Evolutionary conservation across 2,113 vertebrate species (phyloP).

Genomic region (Cyprinodon brontotheroides): DNA sequence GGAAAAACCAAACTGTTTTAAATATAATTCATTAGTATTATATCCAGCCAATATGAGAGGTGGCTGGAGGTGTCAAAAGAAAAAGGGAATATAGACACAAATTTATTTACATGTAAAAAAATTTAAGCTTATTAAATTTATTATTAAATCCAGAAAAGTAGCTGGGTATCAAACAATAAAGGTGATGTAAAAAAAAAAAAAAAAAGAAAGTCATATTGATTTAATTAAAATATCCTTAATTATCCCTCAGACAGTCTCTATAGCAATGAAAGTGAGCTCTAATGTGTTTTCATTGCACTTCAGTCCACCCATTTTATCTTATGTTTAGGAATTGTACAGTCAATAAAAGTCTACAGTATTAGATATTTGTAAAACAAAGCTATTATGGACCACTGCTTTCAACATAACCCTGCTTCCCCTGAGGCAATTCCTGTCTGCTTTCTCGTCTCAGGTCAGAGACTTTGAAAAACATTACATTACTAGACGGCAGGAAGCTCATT

Average conservation of each 20-base stretch:
- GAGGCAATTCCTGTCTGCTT: slow-evolving; percentile 35
- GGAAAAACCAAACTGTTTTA: too few species aligned
- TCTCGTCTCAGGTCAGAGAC: slow-evolving; percentile 12
- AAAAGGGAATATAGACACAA: too few species aligned
- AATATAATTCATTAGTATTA: too few species aligned
- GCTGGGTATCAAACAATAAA: too few species aligned
- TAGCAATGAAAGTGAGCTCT: neutral
- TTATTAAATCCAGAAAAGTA: too few species aligned
- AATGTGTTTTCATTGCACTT: neutral
- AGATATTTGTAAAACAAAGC: slow-evolving; percentile 2
- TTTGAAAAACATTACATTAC: slow-evolving; percentile 36
- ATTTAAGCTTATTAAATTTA: too few species aligned
- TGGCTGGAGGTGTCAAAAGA: too few species aligned
- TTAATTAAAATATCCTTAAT: neutral
- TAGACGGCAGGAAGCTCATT: slow-evolving; percentile 24
- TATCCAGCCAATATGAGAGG: too few species aligned
- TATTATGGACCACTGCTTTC: slow-evolving; percentile 10
- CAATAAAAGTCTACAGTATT: neutral
- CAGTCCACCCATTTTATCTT: neutral
- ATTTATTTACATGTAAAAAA: too few species aligned
- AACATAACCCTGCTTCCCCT: slow-evolving; percentile 8
- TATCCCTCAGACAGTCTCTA: neutral
- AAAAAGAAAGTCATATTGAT: too few species aligned
- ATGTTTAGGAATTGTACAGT: neutral
- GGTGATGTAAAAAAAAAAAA: too few species aligned